phyloP scores from a whole-genome alignment of 1,140 invertebrate genomes.

The Pinna nobilis region DNA sequence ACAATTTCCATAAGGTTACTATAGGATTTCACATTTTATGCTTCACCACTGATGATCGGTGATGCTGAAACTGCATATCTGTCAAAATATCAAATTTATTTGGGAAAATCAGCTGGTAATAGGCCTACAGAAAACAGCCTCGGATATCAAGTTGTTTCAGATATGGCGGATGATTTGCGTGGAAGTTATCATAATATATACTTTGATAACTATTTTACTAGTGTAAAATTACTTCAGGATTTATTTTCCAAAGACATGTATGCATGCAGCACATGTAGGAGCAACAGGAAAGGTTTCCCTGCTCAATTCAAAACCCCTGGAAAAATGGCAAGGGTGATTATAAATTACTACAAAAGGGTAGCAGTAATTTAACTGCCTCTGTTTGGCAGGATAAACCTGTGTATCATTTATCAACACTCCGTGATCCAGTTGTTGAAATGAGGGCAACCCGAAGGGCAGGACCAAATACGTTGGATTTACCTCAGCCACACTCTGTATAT shows the following conservation, averaged over 20 bases:
- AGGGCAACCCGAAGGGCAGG: not conserved
- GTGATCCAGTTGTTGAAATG: not conserved
- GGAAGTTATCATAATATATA: not conserved
- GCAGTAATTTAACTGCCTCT: slow-evolving; percentile 21
- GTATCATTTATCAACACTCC: slow-evolving; percentile 12
- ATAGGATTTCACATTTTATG: too few relatives aligned
- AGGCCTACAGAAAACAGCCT: slow-evolving; percentile 13
- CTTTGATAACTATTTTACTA: slow-evolving; percentile 36
- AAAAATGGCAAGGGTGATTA: too few relatives aligned
- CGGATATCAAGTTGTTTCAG: slow-evolving; percentile 24
- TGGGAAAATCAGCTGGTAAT: slow-evolving; percentile 6
- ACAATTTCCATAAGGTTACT: too few relatives aligned
- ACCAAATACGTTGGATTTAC: not conserved
- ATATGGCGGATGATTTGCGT: not conserved
- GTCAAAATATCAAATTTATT: slow-evolving; percentile 34
- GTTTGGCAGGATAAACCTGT: slow-evolving; percentile 39
- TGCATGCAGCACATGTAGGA: too few relatives aligned
- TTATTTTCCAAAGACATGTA: too few relatives aligned
- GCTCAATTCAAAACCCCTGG: too few relatives aligned
- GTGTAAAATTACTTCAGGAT: slow-evolving; percentile 30
- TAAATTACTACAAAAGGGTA: too few relatives aligned
- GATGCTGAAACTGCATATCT: slow-evolving; percentile 42
- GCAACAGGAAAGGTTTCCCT: too few relatives aligned
- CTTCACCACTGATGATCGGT: slow-evolving; percentile 30
- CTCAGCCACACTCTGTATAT: not conserved